These are phyloP conservation scores for Amazona finschi DNA, from an alignment of 2,797 vertebrate species.

Conservation along the genomic window DNA sequence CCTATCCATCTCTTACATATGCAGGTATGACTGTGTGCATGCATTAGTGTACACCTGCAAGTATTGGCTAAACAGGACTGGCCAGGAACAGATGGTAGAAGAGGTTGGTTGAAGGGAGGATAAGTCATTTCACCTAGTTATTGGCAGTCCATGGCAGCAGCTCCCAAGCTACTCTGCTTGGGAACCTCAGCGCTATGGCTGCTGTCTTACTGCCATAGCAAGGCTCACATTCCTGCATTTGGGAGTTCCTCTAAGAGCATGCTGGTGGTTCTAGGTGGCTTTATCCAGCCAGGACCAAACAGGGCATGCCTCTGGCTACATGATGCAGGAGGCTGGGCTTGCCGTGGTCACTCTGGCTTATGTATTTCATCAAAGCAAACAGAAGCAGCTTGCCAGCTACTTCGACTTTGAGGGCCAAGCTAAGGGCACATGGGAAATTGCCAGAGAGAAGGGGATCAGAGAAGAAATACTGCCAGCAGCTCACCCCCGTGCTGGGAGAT, in stretches of 20 bases:
- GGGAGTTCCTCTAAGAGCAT: neutral
- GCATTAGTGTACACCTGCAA: neutral
- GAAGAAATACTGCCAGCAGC: neutral
- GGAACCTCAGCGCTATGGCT: neutral
- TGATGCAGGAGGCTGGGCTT: neutral
- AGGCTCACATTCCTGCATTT: neutral
- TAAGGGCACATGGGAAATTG: neutral
- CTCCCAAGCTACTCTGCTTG: neutral
- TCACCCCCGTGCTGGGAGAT: neutral
- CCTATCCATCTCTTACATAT: neutral
- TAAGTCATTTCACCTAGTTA: neutral
- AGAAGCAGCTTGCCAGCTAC: neutral
- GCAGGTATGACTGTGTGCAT: neutral
- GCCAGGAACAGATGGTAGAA: neutral
- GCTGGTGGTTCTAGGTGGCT: neutral
- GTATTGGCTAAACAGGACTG: neutral
- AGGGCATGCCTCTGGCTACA: neutral
- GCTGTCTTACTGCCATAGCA: neutral
- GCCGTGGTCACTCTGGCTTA: neutral
- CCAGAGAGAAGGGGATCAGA: neutral
- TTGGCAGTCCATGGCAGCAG: neutral
- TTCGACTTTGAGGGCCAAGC: neutral
- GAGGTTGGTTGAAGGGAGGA: neutral
- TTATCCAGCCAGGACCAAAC: neutral
- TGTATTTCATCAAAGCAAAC: neutral